Evolutionary conservation across 2,888 invertebrate species (phyloP).

Genomic region (Agriopis aurantiaria): DNA sequence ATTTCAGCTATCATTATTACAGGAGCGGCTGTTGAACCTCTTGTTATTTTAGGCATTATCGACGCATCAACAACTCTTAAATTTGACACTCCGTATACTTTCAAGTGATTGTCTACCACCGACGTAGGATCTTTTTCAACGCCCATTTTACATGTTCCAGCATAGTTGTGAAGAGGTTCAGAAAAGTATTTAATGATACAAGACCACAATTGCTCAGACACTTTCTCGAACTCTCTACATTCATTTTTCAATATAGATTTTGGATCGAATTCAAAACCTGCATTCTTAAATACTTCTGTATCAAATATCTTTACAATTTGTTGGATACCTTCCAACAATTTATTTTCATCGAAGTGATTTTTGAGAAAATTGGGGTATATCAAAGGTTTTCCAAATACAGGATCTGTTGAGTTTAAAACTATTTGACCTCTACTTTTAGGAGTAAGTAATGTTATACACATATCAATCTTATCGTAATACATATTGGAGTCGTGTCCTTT

Average conservation of each 20-base stretch:
- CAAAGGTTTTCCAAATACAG: constrained; percentile 73
- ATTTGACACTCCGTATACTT: constrained; percentile 72
- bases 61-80: constrained; percentile 79
- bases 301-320: constrained; percentile 77
- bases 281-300: constrained; percentile 76
- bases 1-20: constrained; percentile 84
- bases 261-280: constrained; percentile 77
- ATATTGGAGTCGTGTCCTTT: constrained; percentile 80
- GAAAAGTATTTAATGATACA: constrained; percentile 82
- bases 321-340: constrained; percentile 76
- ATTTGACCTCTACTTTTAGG: constrained; percentile 79
- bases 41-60: constrained; percentile 77
- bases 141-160: constrained; percentile 82
- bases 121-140: constrained; percentile 70
- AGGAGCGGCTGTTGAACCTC: constrained; percentile 79
- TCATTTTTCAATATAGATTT: constrained; percentile 73
- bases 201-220: constrained; percentile 77
- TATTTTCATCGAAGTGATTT: constrained; percentile 70
- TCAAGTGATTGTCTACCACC: constrained; percentile 73
- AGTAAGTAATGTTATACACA: constrained; percentile 76
- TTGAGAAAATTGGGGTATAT: constrained; percentile 80
- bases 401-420: constrained; percentile 73
- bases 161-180: constrained; percentile 78
- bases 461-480: constrained; percentile 79
- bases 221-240: constrained; percentile 73